Evolutionary conservation across 1,140 invertebrate genomes (phyloP), one percentile per base, ranked within the genome.

Genomic region (Mactra quadrangularis): DNA sequence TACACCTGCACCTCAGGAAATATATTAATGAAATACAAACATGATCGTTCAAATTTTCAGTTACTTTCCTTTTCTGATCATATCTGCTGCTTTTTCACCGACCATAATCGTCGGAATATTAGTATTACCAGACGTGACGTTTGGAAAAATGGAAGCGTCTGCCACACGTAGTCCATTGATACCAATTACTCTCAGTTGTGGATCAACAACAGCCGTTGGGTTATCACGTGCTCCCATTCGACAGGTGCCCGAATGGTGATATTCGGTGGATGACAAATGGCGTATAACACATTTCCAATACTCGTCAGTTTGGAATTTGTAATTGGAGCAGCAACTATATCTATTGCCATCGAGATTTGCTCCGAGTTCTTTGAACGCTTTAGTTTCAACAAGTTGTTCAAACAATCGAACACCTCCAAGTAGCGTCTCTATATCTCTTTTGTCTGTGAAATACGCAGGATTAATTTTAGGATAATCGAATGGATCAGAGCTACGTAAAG

Each of bases 71-170:
- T 87, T 91, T 27, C 90, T 75, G 31, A 97, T 96, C 86, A 97
- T 92, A 93, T 97, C 96, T 0, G 96, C 94, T 3, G 95, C 96
- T 90, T 97, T 98, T 89, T 98, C 97, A 0, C 94, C 96, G 31
- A 97, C 96, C 96, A 97, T 97, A 45, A 97, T 96, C 11, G 95
- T 93, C 0, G 96, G 96, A 81, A n/a, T n/a, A n/a, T n/a, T n/a
- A n/a, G n/a, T n/a, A n/a, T n/a, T n/a, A n/a, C n/a, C n/a, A n/a
- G n/a, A 84, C 7, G 82, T 83, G 11, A 85, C 33, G 2, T 84
- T 33, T 15, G 88, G 89, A 33, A 90, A 89, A 6, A 89, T 64
- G 3, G 89, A 90, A 6, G 85, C 88, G 33, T 89, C 89, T 11
- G 74, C 85, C 15, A 89, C 87, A n/a, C 88, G 71, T n/a, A 90